Base-by-base conservation (phyloP, 2,797 vertebrate genomes). In the Fistularia commersonii region DNA sequence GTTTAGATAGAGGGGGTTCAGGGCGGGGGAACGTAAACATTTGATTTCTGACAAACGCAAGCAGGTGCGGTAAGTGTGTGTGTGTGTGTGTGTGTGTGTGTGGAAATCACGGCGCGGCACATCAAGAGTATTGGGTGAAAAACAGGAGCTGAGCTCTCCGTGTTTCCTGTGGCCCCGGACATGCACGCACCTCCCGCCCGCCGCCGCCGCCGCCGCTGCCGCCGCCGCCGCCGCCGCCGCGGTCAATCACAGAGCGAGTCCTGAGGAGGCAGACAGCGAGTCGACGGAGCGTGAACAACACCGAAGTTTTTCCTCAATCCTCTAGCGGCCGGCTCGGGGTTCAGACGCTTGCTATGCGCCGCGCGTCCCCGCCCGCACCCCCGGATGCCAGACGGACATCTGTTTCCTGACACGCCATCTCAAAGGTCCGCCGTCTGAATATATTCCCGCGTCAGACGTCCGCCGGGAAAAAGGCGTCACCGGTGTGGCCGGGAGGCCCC, bases 101-200 rank as follows among this genome's bases (percentile, higher is more conserved):
- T 40, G 38, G 9, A 40, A 80, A 74, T 60, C 48, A 63, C 74
- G 10, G 31, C n/a, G 13, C 48, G 50, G 54, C 58, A 77, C 53
- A 86, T 87, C 78, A 87, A 84, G 67, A 68, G 77, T 79, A 81
- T 83, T 72, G 46, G 72, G 67, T 76, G 71, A 76, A 77, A 78
- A 84, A 82, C 77, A 68, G 13, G 66, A 78, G 71, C 56, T 59
- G 55, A 53, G 66, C 68, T 69, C 62, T 56, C 45, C 50, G 53
- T 86, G 82, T 86, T 88, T 80, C 81, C 72, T 61, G 66, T 69
- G 67, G 72, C 80, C 66, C 7, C 46, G 64, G 73, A n/a, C 66
- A 74, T 64, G 64, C 55, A 51, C 51, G 11, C 52, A 33, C 60
- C 33, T 32, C n/a, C n/a, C n/a, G n/a, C n/a, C n/a, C n/a, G n/a